Percentiles rank a stretch among this genome's conserved stretches.
These are phyloP conservation scores for Aspidiotus rigidus DNA, from an alignment of 2,888 invertebrate species.

Conservation along the genomic window DNA sequence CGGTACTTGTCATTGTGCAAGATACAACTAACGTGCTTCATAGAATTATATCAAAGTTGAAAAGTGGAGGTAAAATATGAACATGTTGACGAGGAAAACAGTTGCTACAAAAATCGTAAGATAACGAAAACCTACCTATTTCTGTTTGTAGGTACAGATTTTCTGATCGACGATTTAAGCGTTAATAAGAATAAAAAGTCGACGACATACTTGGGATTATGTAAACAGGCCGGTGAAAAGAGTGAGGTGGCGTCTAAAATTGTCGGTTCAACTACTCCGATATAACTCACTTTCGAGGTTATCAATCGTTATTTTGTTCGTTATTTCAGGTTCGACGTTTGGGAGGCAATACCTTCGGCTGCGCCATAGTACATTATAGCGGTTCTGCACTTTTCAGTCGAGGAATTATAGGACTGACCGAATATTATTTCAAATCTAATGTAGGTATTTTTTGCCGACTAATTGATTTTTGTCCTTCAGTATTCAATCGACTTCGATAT, in stretches of 20 bases:
- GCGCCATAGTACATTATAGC: constrained; percentile 22
- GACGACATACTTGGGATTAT: constrained; percentile 23
- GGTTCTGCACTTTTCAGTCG: constrained; percentile 30
- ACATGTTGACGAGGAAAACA: too few relatives aligned
- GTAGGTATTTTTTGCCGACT: neutral
- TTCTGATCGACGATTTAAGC: constrained; percentile 23
- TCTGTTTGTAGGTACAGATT: constrained; percentile 12
- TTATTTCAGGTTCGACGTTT: constrained; percentile 18
- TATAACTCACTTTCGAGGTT: neutral
- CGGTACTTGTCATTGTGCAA: constrained; percentile 6
- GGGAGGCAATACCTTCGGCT: constrained; percentile 9
- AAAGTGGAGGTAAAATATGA: constrained; percentile 4
- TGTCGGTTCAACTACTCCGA: neutral
- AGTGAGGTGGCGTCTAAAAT: constrained; percentile 2
- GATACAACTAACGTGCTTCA: constrained; percentile 18
- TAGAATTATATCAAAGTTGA: constrained; percentile 19
- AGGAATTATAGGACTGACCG: constrained; percentile 21
- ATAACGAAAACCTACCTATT: neutral
- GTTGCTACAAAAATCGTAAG: too few relatives aligned
- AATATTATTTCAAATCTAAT: neutral
- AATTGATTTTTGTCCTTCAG: neutral
- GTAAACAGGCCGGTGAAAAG: constrained; percentile 15
- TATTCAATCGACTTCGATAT: neutral
- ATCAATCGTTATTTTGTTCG: neutral
- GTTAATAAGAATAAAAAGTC: neutral